Percentiles rank a stretch among this genome's conserved stretches.
Conservation (phyloP, 2,113 vertebrate genomes). For the Petroica traversi region DNA sequence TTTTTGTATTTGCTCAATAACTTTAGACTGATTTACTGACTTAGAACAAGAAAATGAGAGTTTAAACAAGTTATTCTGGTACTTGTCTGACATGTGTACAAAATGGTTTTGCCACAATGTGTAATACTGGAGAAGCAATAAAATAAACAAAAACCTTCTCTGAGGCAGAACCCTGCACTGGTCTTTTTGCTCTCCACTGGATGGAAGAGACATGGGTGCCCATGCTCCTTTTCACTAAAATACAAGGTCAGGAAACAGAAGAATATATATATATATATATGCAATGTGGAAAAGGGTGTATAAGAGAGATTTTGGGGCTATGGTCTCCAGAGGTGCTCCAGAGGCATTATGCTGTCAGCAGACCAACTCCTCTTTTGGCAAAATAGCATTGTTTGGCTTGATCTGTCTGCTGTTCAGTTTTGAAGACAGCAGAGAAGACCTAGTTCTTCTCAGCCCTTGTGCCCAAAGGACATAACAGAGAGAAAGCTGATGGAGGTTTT, state of each 20-base stretch:
- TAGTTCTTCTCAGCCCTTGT: not conserved
- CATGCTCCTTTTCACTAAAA: not conserved
- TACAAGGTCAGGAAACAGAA: not conserved
- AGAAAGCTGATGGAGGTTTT: not conserved
- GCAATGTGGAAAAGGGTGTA: not conserved
- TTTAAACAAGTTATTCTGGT: not conserved
- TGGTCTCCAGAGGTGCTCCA: not conserved
- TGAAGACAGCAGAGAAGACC: not conserved
- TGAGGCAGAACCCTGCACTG: not conserved
- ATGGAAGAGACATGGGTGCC: not conserved
- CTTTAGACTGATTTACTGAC: not conserved
- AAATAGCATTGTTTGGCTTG: not conserved
- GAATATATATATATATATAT: no score
- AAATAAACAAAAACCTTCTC: not conserved
- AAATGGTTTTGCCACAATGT: not conserved
- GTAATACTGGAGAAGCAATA: not conserved
- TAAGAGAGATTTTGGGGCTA: not conserved
- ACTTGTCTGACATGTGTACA: rapidly evolving
- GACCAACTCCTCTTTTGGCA: not conserved
- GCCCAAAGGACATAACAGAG: rapidly evolving
- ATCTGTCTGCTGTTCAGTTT: not conserved
- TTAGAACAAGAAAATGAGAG: not conserved
- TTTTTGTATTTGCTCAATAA: not conserved
- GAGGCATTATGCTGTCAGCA: not conserved
- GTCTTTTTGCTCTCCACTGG: not conserved